A percentile compares a stretch with the other conserved stretches of the same genome.
These are phyloP conservation scores for Pseudopodoces humilis DNA, from an alignment of 2,113 vertebrate species.

Conservation along the genomic window DNA sequence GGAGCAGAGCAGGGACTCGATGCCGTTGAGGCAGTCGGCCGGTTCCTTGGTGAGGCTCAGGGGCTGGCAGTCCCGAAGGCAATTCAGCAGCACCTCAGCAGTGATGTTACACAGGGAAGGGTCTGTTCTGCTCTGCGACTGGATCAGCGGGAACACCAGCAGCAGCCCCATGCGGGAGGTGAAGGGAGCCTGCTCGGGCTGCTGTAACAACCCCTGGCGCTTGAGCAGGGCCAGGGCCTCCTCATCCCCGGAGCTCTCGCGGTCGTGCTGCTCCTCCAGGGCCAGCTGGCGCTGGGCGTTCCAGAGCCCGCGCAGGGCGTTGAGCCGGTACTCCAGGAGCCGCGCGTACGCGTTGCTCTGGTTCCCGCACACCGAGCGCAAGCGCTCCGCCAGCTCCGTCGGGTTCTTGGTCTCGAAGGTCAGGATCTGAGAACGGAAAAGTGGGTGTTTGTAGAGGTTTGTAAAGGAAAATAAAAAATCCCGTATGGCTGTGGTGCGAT, in stretches of 20 bases:
- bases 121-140: conserved; percentile 95
- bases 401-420: conserved; percentile 98
- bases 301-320: conserved; percentile 95
- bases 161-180: conserved; percentile 94
- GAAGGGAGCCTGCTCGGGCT: conserved; percentile 93
- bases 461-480: fast-evolving
- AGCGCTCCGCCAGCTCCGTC: conserved; percentile 87
- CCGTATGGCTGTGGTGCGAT: fast-evolving
- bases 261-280: conserved; percentile 95
- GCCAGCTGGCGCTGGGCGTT: conserved; percentile 95
- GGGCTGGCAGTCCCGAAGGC: conserved; percentile 97
- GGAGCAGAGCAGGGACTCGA: conserved; percentile 93
- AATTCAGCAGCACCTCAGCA: conserved; percentile 93
- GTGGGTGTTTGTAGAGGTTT: background rate
- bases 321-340: conserved; percentile 94
- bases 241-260: conserved; percentile 90
- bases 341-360: conserved; percentile 98
- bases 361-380: conserved; percentile 94
- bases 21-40: conserved; percentile 93
- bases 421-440: conserved; percentile 80
- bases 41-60: conserved; percentile 98
- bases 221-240: conserved; percentile 93
- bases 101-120: conserved; percentile 95
- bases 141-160: conserved; percentile 93
- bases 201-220: conserved; percentile 92